Evolutionary conservation across 2,888 invertebrate species (phyloP).

Genomic region (Pedicia rivosa): DNA sequence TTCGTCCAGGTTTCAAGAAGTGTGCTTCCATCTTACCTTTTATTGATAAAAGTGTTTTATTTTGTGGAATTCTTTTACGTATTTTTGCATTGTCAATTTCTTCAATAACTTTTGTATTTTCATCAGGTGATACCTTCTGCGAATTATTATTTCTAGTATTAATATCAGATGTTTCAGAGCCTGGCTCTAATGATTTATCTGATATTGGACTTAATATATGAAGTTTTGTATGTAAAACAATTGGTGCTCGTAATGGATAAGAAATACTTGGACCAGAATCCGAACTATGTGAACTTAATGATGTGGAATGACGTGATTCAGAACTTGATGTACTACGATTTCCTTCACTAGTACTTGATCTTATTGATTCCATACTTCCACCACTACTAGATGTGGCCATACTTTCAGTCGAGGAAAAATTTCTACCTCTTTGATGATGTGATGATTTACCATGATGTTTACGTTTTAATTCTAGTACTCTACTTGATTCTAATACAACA

Average conservation of each 20-base stretch:
- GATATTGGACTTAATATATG: slow-evolving; percentile 81
- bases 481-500: slow-evolving; percentile 42
- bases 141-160: slow-evolving; percentile 65
- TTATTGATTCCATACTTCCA: slow-evolving; percentile 73
- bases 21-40: slow-evolving; percentile 24
- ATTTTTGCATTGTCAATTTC: slow-evolving; percentile 27
- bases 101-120: slow-evolving; percentile 17
- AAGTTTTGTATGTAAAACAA: slow-evolving; percentile 57
- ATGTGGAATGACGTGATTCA: slow-evolving; percentile 68
- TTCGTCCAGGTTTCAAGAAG: no score
- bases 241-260: slow-evolving; percentile 48
- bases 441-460: slow-evolving; percentile 34
- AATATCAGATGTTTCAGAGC: slow-evolving; percentile 67
- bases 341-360: slow-evolving; percentile 76
- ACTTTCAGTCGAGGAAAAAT: slow-evolving; percentile 57
- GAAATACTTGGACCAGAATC: slow-evolving; percentile 46
- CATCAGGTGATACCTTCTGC: slow-evolving; percentile 61
- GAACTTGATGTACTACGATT: slow-evolving; percentile 74
- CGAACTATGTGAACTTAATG: slow-evolving; percentile 72
- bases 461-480: slow-evolving; percentile 57
- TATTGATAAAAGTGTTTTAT: slow-evolving; percentile 56
- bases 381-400: slow-evolving; percentile 79
- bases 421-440: slow-evolving; percentile 19
- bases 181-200: slow-evolving; percentile 77
- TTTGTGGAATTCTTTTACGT: slow-evolving; percentile 52